A percentile compares a stretch with the other conserved stretches of the same genome.
phyloP scores from a whole-genome alignment of 2,888 invertebrate species.

The Phyllotreta cruciferae region DNA sequence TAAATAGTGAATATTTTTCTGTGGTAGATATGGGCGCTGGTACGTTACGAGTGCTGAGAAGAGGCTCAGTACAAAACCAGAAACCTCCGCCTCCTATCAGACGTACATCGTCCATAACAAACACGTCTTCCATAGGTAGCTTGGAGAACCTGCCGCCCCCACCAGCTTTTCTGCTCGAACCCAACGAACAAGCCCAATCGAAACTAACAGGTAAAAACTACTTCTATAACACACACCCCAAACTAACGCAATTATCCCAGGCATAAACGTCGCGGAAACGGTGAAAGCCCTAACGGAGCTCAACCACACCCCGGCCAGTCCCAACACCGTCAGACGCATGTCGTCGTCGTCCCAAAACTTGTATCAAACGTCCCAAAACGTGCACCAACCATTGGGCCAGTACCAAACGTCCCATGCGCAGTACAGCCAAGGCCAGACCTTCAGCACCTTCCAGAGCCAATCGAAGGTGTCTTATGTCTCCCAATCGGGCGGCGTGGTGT shows the following conservation, averaged over 20 bases:
- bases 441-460: slow-evolving; percentile 58
- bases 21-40: slow-evolving; percentile 49
- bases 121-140: slow-evolving; percentile 59
- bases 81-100: slow-evolving; percentile 86
- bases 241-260: slow-evolving; percentile 40
- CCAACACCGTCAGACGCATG: slow-evolving; percentile 72
- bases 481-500: slow-evolving; percentile 58
- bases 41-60: slow-evolving; percentile 63
- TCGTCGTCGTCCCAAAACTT: slow-evolving; percentile 48
- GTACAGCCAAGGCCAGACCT: slow-evolving; percentile 45
- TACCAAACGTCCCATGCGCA: slow-evolving; percentile 42
- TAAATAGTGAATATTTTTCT: slow-evolving; percentile 4
- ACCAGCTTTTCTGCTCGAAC: slow-evolving; percentile 77
- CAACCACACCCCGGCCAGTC: slow-evolving; percentile 87
- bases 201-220: slow-evolving; percentile 18
- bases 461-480: slow-evolving; percentile 57
- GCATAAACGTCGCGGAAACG: slow-evolving; percentile 82
- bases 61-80: slow-evolving; percentile 65
- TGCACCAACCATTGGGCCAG: slow-evolving; percentile 49
- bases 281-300: slow-evolving; percentile 85
- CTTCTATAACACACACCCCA: neutral
- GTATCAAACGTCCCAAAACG: slow-evolving; percentile 51
- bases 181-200: slow-evolving; percentile 58
- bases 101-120: slow-evolving; percentile 74
- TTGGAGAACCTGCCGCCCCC: slow-evolving; percentile 74